Base-by-base conservation (phyloP, 2,113 vertebrate species). In the Ranitomeya imitator region DNA sequence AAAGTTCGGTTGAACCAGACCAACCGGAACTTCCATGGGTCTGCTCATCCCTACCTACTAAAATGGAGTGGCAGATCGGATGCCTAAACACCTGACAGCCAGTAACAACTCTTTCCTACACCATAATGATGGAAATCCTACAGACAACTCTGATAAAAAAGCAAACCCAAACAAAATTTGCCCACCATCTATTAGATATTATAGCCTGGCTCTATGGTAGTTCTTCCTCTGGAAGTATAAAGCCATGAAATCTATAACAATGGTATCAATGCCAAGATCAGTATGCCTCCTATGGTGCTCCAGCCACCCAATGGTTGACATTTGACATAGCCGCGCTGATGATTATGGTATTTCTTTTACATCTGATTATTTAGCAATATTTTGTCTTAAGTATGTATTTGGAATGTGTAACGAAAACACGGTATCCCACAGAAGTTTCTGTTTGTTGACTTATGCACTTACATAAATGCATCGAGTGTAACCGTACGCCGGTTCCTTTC, bases 391-490 rank as follows among this genome's bases (percentile, higher is more conserved):
- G 52, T 76, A 21, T 51, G 45, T 45, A 52, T 10, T 76, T 76
- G 73, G 73, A 76, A 52, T 76, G 37, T 51, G 18, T 37, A 21
- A 76, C 52, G 73, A 51, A 76, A 76, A 76, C 14, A 51, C 8
- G 52, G 51, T 11, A 76, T 52, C 18, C 73, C 45, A 76, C 73
- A 76, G 37, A 51, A 76, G 73, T 76, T 52, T 76, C 73, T 76
- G 73, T 52, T 76, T 76, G 73, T 81, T 81, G 51, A 81, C 57
- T 61, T 61, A 59, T 18, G 18, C 51, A 23, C 59, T 81, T 81
- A 80, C 57, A 59, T 60, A 81, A 81, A 60, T 81, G 55, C 23
- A 60, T 31, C 23, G 26, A 81, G 51, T 81, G 57, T 61, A 81
- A 60, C 19, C 26, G 37, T 21, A 63, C 19, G 59, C 16, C 80